These are phyloP conservation scores for Fopius arisanus DNA, from an alignment of 1,140 invertebrate genomes.

Conservation along the genomic window DNA sequence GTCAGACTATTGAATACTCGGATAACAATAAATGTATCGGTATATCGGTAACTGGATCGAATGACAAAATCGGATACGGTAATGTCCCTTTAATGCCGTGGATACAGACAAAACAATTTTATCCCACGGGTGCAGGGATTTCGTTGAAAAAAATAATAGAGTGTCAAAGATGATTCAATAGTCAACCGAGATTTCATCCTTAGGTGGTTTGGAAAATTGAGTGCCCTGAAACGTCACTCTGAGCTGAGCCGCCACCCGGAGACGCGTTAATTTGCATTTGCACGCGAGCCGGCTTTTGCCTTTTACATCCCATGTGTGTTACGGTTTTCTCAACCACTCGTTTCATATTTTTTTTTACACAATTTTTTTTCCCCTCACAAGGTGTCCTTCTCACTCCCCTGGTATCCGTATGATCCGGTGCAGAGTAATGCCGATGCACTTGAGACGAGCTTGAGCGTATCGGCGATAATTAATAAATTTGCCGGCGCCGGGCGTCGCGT, in stretches of 20 bases:
- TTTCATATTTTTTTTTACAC: background rate
- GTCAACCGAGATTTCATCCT: background rate
- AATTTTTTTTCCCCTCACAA: background rate
- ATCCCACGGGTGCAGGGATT: background rate
- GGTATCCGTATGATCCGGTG: background rate
- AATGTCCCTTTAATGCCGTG: no score
- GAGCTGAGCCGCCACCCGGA: constrained; percentile 14
- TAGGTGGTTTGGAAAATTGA: constrained; percentile 14
- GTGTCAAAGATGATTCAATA: background rate
- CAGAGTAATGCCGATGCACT: background rate
- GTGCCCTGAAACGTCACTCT: constrained; percentile 32
- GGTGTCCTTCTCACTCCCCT: background rate
- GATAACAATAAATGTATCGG: no score
- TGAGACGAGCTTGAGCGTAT: constrained; percentile 23
- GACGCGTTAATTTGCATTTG: constrained; percentile 36
- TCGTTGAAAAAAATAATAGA: background rate
- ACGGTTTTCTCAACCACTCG: constrained; percentile 6
- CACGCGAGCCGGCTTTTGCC: constrained; percentile 28
- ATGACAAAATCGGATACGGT: no score
- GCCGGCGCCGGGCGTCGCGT: constrained; percentile 28
- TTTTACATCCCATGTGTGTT: constrained; percentile 16
- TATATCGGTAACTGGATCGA: no score
- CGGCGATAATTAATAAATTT: constrained; percentile 38
- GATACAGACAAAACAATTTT: background rate
- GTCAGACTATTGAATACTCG: no score